Conservation (phyloP, 2,113 vertebrate species). For the Cheirogaleus medius region DNA sequence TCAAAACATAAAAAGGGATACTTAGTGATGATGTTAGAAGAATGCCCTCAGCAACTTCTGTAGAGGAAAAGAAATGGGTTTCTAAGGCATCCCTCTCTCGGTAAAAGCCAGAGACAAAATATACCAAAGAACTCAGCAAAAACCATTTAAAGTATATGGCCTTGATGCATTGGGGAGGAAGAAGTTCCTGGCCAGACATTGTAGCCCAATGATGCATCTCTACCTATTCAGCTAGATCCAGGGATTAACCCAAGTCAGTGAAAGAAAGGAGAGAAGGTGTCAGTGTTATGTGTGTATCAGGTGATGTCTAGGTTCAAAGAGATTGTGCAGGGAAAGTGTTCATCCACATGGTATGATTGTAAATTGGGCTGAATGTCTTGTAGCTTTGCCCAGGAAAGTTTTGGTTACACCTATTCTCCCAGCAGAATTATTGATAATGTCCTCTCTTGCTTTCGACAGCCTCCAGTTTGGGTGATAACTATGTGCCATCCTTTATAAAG, state of each 20-base stretch:
- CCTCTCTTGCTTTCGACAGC: neutral
- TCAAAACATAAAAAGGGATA: no score
- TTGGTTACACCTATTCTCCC: no score
- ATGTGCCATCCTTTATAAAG: neutral
- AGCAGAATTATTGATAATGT: neutral
- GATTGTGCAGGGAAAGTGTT: neutral
- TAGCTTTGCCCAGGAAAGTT: neutral
- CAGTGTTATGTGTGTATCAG: rapidly evolving
- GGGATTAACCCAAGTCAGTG: neutral
- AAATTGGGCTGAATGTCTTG: neutral
- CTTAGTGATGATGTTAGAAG: no score
- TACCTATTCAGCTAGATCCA: neutral
- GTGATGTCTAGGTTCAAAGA: neutral
- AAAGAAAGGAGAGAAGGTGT: neutral
- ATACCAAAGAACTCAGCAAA: neutral
- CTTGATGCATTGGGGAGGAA: neutral
- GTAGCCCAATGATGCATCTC: neutral
- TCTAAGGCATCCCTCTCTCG: neutral
- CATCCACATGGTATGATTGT: rapidly evolving
- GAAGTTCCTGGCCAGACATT: neutral
- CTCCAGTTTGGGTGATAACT: neutral
- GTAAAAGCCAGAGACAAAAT: neutral
- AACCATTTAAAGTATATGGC: neutral
- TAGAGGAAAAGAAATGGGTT: neutral
- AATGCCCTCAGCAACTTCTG: no score